Evolutionary conservation across 2,888 invertebrate species (phyloP), one percentile per base, ranked within the genome.

Genomic region (Zygaena filipendulae): DNA sequence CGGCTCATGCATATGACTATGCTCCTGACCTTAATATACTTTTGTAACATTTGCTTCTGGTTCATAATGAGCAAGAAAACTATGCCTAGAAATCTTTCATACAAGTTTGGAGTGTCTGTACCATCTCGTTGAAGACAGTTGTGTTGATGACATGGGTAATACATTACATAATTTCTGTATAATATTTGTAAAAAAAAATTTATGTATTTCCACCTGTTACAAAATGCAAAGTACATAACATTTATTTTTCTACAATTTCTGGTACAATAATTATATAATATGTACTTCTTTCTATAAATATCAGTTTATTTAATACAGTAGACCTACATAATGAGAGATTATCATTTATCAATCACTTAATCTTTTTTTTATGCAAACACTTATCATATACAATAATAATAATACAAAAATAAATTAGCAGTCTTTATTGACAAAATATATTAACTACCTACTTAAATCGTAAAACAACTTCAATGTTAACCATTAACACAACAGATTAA

Each of bases 361-460:
- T n/a, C n/a, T n/a, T n/a, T n/a, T n/a, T n/a, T n/a, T n/a, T n/a
- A n/a, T n/a, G n/a, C n/a, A n/a, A n/a, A n/a, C 11, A 23, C 23
- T 30, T 38, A 33, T 29, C 42, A 37, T 37, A 36, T 48, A 39
- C 40, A 32, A 39, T 38, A 33, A 25, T 22, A 25, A 21, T 42
- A 45, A 30, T 23, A n/a, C 10, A 3, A 4, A 25, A 6, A n/a
- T 28, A 16, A 9, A 23, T 11, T 30, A 63, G 55, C 66, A 71
- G 69, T 70, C 69, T 75, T 72, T 75, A 75, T 59, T 75, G 56
- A 64, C 54, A 59, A 49, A 59, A 56, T 50, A n/a, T n/a, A 56
- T 60, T 60, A 54, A 59, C 41, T 45, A 37, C 21, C 41, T 45
- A 37, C 21, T 51, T 48, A 52, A 48, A 39, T 16, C n/a, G 32